phyloP scores from a whole-genome alignment of 2,888 invertebrate genomes.

The Hyles lineata region DNA sequence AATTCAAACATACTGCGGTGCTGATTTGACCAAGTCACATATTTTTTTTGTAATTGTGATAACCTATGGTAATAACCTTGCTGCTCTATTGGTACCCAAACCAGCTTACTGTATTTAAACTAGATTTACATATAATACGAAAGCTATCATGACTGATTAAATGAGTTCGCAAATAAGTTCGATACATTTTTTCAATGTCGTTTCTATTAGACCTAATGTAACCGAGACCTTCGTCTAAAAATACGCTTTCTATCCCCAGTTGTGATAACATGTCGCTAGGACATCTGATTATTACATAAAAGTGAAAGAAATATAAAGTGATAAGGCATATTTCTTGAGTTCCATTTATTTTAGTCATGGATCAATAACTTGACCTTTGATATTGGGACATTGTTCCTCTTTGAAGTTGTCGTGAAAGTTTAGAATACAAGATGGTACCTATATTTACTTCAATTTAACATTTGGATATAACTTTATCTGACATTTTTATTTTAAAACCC shows the following conservation, averaged over 20 bases:
- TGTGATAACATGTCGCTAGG: slow-evolving; percentile 47
- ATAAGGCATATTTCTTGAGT: slow-evolving; percentile 9
- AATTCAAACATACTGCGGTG: background rate
- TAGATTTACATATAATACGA: slow-evolving; percentile 29
- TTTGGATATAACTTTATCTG: too few relatives aligned
- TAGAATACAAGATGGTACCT: too few relatives aligned
- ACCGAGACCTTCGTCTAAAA: slow-evolving; percentile 80
- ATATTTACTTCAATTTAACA: too few relatives aligned
- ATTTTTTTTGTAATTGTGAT: slow-evolving; percentile 35
- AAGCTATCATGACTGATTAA: slow-evolving; percentile 34
- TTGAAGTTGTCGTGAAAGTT: background rate
- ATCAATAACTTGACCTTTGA: slow-evolving; percentile 52
- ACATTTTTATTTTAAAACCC: too few relatives aligned
- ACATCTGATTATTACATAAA: slow-evolving; percentile 29
- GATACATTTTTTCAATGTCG: slow-evolving; percentile 58
- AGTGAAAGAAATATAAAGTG: slow-evolving; percentile 32
- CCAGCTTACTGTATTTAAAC: slow-evolving; percentile 23
- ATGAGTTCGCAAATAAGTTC: slow-evolving; percentile 35
- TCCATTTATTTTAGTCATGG: slow-evolving; percentile 35
- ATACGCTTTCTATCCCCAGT: slow-evolving; percentile 59
- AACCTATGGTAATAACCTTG: slow-evolving; percentile 58
- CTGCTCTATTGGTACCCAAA: slow-evolving; percentile 43
- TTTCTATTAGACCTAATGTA: slow-evolving; percentile 55
- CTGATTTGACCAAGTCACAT: slow-evolving; percentile 9
- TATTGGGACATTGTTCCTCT: slow-evolving; percentile 3